A percentile compares a stretch with the other conserved stretches of the same genome.
phyloP scores from a whole-genome alignment of 2,888 invertebrate genomes.

The Acanthosepion lycidas region DNA sequence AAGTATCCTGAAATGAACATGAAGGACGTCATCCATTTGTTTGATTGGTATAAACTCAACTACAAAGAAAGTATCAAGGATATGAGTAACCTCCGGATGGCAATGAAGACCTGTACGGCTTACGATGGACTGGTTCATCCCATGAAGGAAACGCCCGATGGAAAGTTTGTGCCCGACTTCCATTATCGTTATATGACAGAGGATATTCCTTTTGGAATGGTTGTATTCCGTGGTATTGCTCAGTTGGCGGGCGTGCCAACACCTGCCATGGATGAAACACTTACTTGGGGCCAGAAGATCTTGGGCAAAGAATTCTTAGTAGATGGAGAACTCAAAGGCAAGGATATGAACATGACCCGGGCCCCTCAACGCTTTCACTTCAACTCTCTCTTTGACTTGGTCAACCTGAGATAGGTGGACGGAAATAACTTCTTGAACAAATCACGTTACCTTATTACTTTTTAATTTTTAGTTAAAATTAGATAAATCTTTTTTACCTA shows the following conservation, averaged over 20 bases:
- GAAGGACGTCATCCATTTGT: conserved; percentile 57
- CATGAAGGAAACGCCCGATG: conserved; percentile 50
- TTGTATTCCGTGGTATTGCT: conserved; percentile 64
- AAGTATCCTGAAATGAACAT: conserved; percentile 56
- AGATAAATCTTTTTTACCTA: background rate
- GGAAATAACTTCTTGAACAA: background rate
- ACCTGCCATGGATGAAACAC: conserved; percentile 59
- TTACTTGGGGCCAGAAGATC: conserved; percentile 64
- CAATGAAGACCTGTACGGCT: conserved; percentile 60
- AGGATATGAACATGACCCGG: conserved; percentile 60
- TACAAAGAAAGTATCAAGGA: conserved; percentile 61
- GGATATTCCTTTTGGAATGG: conserved; percentile 64
- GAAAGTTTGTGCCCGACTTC: conserved; percentile 56
- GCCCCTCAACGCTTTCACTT: conserved; percentile 64
- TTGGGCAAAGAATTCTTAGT: conserved; percentile 64
- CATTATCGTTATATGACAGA: conserved; percentile 59
- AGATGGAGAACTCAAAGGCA: conserved; percentile 61
- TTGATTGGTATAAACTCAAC: conserved; percentile 60
- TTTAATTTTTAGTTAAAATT: background rate
- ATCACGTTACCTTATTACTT: background rate
- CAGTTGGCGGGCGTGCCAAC: conserved; percentile 57
- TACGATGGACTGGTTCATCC: conserved; percentile 61
- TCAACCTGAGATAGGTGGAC: conserved; percentile 50
- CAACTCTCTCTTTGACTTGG: conserved; percentile 57
- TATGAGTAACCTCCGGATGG: conserved; percentile 55